Evolutionary conservation across 2,797 vertebrate species (phyloP).

Genomic region (Saxicola maurus): DNA sequence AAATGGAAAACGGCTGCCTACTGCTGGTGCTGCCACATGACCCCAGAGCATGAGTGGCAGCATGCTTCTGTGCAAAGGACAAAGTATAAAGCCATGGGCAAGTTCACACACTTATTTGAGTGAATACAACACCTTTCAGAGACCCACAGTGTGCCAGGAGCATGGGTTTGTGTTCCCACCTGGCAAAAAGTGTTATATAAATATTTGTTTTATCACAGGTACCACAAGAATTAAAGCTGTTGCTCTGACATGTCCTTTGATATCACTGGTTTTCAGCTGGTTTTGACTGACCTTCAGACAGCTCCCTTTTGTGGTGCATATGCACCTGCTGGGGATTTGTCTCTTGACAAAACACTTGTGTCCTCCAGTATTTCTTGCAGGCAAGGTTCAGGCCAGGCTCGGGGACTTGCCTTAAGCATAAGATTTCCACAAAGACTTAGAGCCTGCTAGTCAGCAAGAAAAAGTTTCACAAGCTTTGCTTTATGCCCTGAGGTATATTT

Average conservation of each 20-base stretch:
- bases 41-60: background rate
- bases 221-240: background rate
- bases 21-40: accelerated
- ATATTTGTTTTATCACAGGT: background rate
- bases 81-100: background rate
- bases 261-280: background rate
- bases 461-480: background rate
- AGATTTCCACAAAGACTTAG: background rate
- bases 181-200: background rate
- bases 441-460: background rate
- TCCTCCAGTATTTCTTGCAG: background rate
- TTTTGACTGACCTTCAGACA: background rate
- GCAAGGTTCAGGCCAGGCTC: background rate
- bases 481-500: background rate
- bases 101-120: accelerated
- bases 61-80: background rate
- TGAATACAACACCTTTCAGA: background rate
- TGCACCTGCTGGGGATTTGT: background rate
- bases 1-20: background rate
- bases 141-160: background rate
- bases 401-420: background rate
- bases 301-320: background rate
- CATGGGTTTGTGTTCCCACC: accelerated
- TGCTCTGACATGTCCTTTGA: background rate
- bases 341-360: background rate